Percentiles rank a stretch among this genome's conserved stretches.
Evolutionary conservation across 2,797 vertebrate species (phyloP).

Genomic region (Galago senegalensis): DNA sequence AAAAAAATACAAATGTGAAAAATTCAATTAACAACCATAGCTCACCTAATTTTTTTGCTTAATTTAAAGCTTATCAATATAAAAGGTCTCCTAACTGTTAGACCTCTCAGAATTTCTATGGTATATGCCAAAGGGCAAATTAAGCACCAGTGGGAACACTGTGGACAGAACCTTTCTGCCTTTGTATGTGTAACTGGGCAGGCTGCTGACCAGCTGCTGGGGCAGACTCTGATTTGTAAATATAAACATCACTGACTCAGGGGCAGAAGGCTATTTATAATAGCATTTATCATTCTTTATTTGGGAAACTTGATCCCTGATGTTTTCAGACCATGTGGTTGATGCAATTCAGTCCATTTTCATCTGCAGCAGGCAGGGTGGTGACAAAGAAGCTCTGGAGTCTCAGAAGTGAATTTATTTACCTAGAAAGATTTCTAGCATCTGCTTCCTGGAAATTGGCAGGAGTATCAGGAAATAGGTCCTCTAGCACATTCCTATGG

Average conservation of each 20-base stretch:
- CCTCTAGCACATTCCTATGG: background rate
- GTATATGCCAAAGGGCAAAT: background rate
- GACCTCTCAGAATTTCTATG: background rate
- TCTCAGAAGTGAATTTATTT: background rate
- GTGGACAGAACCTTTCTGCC: background rate
- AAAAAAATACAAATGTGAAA: background rate
- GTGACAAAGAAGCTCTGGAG: background rate
- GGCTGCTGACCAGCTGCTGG: background rate
- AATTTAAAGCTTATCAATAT: background rate
- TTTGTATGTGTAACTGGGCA: background rate
- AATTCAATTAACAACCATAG: background rate
- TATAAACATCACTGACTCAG: background rate
- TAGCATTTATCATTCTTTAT: background rate
- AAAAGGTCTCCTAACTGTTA: slow-evolving; percentile 4
- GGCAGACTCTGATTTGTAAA: background rate
- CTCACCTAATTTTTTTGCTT: slow-evolving; percentile 44
- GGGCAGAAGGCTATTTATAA: slow-evolving; percentile 28
- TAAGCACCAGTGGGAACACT: background rate
- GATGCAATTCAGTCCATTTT: background rate
- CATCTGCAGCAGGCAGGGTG: slow-evolving; percentile 13
- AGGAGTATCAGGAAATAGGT: background rate
- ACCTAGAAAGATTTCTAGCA: slow-evolving; percentile 26
- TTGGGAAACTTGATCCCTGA: slow-evolving; percentile 6
- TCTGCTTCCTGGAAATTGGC: slow-evolving; percentile 12
- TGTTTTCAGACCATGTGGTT: slow-evolving; percentile 1